These are phyloP conservation scores for Batillaria attramentaria DNA, from an alignment of 1,140 invertebrate species.

Conservation along the genomic window DNA sequence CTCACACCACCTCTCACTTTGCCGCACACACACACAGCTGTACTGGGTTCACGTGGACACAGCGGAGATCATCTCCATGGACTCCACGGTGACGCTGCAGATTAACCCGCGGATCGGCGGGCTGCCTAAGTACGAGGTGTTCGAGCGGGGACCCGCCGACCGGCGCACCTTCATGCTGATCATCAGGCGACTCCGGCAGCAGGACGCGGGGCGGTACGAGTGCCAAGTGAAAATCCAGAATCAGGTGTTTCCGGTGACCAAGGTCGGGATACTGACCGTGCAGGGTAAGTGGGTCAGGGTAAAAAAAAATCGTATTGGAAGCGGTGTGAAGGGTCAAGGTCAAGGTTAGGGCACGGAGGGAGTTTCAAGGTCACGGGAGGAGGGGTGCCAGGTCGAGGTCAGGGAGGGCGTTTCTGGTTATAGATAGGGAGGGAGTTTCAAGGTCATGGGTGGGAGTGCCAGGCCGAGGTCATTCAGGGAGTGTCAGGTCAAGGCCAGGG, in stretches of 20 bases:
- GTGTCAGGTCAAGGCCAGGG: too few relatives aligned
- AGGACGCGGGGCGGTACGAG: slow-evolving; percentile 55
- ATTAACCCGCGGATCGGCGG: slow-evolving; percentile 50
- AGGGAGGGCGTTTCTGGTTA: too few relatives aligned
- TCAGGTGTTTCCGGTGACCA: slow-evolving; percentile 26
- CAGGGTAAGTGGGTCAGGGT: slow-evolving; percentile 41
- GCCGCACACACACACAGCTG: too few relatives aligned
- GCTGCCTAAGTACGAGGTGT: slow-evolving; percentile 52
- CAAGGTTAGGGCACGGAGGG: too few relatives aligned
- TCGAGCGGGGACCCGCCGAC: slow-evolving; percentile 38
- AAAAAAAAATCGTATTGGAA: too few relatives aligned
- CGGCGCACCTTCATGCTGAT: slow-evolving; percentile 55
- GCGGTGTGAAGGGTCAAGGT: too few relatives aligned
- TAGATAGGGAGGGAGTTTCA: too few relatives aligned
- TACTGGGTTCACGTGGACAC: slow-evolving; percentile 39
- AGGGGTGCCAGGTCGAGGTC: too few relatives aligned
- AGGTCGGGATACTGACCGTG: slow-evolving; percentile 46
- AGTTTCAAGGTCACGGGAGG: too few relatives aligned
- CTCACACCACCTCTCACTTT: not conserved
- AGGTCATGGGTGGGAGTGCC: too few relatives aligned
- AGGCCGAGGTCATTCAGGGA: too few relatives aligned
- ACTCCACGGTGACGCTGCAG: slow-evolving; percentile 42
- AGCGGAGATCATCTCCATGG: slow-evolving; percentile 44
- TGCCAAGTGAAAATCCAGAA: slow-evolving; percentile 48
- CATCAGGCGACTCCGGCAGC: slow-evolving; percentile 51